phyloP scores from a whole-genome alignment of 1,140 invertebrate genomes.

The Dufourea novaeangliae region DNA sequence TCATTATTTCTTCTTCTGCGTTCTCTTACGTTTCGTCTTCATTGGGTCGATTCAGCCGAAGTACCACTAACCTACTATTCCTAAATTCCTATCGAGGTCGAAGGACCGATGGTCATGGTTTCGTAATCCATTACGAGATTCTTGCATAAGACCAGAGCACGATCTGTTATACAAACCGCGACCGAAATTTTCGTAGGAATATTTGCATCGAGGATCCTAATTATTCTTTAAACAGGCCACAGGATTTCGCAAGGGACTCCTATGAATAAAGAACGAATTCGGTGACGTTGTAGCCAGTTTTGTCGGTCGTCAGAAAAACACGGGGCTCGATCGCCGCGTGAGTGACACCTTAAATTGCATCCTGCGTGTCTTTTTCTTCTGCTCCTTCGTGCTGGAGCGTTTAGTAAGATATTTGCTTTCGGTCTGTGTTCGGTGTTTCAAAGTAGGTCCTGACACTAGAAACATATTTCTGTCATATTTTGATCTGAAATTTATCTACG shows the following conservation, averaged over 20 bases:
- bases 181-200: not conserved
- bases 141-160: not conserved
- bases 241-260: not conserved
- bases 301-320: not conserved
- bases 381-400: not conserved
- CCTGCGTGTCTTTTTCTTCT: not conserved
- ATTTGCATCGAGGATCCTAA: not conserved
- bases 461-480: too few species aligned
- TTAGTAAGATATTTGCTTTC: not conserved
- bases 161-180: not conserved
- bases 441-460: too few species aligned
- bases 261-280: not conserved
- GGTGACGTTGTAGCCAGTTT: not conserved
- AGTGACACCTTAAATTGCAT: slow-evolving; percentile 7
- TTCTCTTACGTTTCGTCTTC: too few species aligned
- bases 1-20: not conserved
- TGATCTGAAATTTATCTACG: too few species aligned
- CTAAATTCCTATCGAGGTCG: not conserved
- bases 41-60: not conserved
- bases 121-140: slow-evolving; percentile 9
- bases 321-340: not conserved
- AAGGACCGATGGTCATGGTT: not conserved
- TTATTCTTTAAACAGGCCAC: not conserved
- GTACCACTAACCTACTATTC: not conserved
- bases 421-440: not conserved